These are phyloP conservation scores for Gambusia affinis DNA, from an alignment of 2,113 vertebrate genomes.

Conservation along the genomic window DNA sequence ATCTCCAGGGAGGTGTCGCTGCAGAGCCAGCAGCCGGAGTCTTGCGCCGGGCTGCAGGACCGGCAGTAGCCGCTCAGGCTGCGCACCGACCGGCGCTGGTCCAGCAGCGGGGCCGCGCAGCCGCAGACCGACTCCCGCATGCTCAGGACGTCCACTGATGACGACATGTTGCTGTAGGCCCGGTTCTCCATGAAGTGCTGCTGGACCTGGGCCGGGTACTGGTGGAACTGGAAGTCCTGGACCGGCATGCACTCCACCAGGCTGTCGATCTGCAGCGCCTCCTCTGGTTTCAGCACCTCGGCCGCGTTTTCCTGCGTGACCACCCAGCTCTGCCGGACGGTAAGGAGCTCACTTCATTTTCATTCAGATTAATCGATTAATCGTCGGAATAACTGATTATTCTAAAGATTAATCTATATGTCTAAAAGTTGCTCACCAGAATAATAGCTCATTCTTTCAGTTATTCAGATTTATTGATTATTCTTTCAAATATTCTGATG, in stretches of 20 bases:
- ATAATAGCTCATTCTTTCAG: too few species aligned
- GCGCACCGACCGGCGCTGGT: not conserved
- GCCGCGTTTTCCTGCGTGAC: conserved; percentile 23
- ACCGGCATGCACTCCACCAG: conserved; percentile 37
- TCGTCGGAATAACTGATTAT: too few species aligned
- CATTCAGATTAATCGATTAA: too few species aligned
- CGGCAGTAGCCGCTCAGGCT: conserved; percentile 18
- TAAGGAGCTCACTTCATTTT: too few species aligned
- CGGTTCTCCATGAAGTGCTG: conserved; percentile 2
- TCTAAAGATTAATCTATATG: too few species aligned
- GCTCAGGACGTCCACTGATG: not conserved
- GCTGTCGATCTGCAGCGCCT: conserved; percentile 61
- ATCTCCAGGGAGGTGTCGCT: conserved; percentile 37
- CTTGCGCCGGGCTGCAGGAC: conserved; percentile 15
- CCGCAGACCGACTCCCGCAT: conserved; percentile 13
- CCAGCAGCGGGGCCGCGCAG: not conserved
- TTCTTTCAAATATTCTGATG: too few species aligned
- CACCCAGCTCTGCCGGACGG: conserved; percentile 63
- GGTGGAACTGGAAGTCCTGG: conserved; percentile 14
- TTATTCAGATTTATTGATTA: too few species aligned
- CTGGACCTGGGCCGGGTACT: not conserved
- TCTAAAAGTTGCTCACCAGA: too few species aligned
- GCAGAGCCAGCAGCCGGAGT: conserved; percentile 55
- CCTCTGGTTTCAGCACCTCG: conserved; percentile 58
- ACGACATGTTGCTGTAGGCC: conserved; percentile 22